phyloP scores from a whole-genome alignment of 1,140 invertebrate genomes.

The Drosophila nannoptera region DNA sequence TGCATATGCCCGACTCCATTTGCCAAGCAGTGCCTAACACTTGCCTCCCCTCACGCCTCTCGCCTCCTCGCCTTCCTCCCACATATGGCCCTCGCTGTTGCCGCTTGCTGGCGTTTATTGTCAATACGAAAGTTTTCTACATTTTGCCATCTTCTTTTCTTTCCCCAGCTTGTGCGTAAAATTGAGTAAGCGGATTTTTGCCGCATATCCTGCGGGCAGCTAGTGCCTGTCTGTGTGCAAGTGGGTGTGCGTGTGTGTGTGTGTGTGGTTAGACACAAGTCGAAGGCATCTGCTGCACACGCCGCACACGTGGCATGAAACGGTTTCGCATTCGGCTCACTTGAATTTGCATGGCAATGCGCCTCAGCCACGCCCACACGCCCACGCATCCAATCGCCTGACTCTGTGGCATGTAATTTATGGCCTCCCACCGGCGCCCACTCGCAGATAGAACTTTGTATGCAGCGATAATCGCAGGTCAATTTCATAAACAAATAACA shows the following conservation, averaged over 20 bases:
- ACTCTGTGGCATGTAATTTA: slow-evolving; percentile 54
- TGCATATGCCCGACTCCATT: slow-evolving; percentile 41
- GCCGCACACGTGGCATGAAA: slow-evolving; percentile 46
- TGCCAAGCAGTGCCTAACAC: slow-evolving; percentile 20
- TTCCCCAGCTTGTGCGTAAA: slow-evolving; percentile 49
- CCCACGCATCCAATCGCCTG: slow-evolving; percentile 3
- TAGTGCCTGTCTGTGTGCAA: neutral
- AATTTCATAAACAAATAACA: slow-evolving; percentile 76
- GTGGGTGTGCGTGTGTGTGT: neutral
- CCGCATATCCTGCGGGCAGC: slow-evolving; percentile 41
- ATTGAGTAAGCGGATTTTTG: slow-evolving; percentile 65
- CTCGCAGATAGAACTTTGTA: slow-evolving; percentile 36
- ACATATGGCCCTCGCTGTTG: neutral
- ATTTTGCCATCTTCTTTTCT: slow-evolving; percentile 59
- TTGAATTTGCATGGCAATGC: slow-evolving; percentile 18
- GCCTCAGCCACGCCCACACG: slow-evolving; percentile 7
- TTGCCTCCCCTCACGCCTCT: slow-evolving; percentile 14
- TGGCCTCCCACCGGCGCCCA: slow-evolving; percentile 32
- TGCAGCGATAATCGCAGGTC: slow-evolving; percentile 68
- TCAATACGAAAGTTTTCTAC: slow-evolving; percentile 71
- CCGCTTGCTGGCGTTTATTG: slow-evolving; percentile 64
- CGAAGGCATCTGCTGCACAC: slow-evolving; percentile 26
- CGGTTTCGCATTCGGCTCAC: slow-evolving; percentile 59
- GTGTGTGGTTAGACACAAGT: slow-evolving; percentile 37
- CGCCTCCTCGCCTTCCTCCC: neutral